Percentiles rank a stretch among this genome's conserved stretches.
These are phyloP conservation scores for Porites cylindrica DNA, from an alignment of 92 coral and sea anemone species.

Conservation along the genomic window DNA sequence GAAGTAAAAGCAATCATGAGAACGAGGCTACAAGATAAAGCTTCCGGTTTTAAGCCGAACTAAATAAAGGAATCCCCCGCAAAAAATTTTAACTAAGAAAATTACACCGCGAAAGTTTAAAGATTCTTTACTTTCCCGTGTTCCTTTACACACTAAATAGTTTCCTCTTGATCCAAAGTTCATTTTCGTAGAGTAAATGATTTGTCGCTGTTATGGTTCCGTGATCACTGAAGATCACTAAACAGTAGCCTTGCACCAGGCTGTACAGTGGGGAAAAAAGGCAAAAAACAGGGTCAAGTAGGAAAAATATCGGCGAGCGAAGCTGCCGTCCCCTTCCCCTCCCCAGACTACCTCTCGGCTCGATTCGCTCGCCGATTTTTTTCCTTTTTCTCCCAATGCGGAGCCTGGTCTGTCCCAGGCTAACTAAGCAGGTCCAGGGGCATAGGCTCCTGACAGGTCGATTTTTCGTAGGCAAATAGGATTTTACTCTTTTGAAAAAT, in stretches of 20 bases:
- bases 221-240: neutral
- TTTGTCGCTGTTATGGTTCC: neutral
- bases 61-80: slow-evolving; percentile 57
- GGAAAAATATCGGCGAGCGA: too few relatives aligned
- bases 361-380: neutral
- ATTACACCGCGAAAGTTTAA: neutral
- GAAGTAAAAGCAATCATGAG: neutral
- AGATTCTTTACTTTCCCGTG: neutral
- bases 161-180: slow-evolving; percentile 1
- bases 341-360: too few relatives aligned
- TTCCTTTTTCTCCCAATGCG: neutral
- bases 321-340: too few relatives aligned
- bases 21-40: slow-evolving; percentile 16
- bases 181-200: too few relatives aligned
- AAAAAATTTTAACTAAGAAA: neutral
- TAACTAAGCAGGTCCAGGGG: too few relatives aligned
- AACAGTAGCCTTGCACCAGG: neutral
- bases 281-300: too few relatives aligned
- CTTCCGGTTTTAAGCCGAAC: slow-evolving; percentile 28
- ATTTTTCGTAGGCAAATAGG: too few relatives aligned
- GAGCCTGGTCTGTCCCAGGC: neutral
- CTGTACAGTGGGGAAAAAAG: too few relatives aligned
- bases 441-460: too few relatives aligned
- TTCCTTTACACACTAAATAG: neutral
- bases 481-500: too few relatives aligned